Base-by-base conservation (phyloP, 2,797 vertebrate species). In the Pygocentrus nattereri region DNA sequence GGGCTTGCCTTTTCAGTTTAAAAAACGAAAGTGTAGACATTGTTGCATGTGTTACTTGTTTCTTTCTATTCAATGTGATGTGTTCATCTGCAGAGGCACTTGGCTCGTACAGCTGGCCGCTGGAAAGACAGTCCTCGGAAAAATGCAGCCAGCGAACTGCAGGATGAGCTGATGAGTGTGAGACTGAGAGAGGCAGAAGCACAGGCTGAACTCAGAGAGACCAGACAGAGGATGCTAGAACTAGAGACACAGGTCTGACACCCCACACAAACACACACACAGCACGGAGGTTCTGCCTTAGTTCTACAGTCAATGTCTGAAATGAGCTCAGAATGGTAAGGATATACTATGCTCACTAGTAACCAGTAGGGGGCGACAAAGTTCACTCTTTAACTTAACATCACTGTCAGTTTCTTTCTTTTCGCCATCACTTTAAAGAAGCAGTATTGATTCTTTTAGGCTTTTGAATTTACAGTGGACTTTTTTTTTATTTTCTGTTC, bases 111-210 rank as follows among this genome's bases (percentile, higher is more conserved):
- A 0, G 85, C 95, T 0, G 95, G 96, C 27, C 96, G 98, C 87
- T 99, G 98, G 98, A 99, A 98, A 92, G 98, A 99, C 87, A 94
- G 93, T 75, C 92, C 96, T 0, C 95, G 91, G 89, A 99, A 97
- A 92, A 99, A 97, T 74, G 82, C 97, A 0, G 47, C 96, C 80
- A 95, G 95, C 73, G 98, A 99, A 87, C 94, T 99, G 41, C 98
- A 99, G 90, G 98, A 99, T 71, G 97, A 99, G 87, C 92, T 99
- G 82, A 99, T 99, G 98, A 97, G 94, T 1, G 96, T 97, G 74
- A 94, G 97, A 81, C 89, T 99, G 73, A 94, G 94, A 72, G 98
- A 99, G 89, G 98, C 98, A 0, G 98, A 99, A 92, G 97, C 95
- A 50, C 97, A 98, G 81, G 98, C 97, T 0, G 97, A 97, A 86